These are phyloP conservation scores for Parapsyche elsis DNA, from an alignment of 1,140 invertebrate genomes.

Conservation along the genomic window DNA sequence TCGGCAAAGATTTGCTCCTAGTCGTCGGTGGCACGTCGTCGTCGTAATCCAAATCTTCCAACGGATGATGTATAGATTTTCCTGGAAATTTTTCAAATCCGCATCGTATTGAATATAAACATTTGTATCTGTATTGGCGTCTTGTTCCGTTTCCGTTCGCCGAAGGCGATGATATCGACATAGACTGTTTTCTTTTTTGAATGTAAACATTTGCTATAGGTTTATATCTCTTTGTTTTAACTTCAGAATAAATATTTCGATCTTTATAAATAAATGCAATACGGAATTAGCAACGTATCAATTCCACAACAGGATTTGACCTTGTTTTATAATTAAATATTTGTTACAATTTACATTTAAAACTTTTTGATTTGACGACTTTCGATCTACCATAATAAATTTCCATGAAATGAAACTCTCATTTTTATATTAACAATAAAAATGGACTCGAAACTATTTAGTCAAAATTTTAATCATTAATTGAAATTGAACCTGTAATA, in stretches of 20 bases:
- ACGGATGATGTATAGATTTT: conserved; percentile 39
- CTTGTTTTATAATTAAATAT: too few relatives aligned
- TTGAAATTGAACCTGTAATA: too few relatives aligned
- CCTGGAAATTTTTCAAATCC: conserved; percentile 4
- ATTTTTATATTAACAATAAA: too few relatives aligned
- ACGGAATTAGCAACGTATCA: not conserved
- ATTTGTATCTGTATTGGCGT: not conserved
- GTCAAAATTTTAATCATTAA: too few relatives aligned
- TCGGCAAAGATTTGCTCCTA: conserved; percentile 53
- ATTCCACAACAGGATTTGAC: too few relatives aligned
- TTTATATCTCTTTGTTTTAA: conserved; percentile 26
- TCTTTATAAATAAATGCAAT: conserved; percentile 3
- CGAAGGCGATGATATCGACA: not conserved
- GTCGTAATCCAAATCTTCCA: conserved; percentile 43
- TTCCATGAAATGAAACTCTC: too few relatives aligned
- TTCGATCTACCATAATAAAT: too few relatives aligned
- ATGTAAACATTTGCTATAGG: not conserved
- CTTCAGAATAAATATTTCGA: not conserved
- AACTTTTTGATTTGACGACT: too few relatives aligned
- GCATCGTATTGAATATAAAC: not conserved
- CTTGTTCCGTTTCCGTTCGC: not conserved
- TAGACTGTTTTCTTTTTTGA: conserved; percentile 7
- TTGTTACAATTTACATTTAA: too few relatives aligned
- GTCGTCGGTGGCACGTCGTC: conserved; percentile 35
- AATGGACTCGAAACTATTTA: too few relatives aligned